These are phyloP conservation scores for Mesorhabditis sp. DNA, from an alignment of 2,888 invertebrate species.

Conservation along the genomic window DNA sequence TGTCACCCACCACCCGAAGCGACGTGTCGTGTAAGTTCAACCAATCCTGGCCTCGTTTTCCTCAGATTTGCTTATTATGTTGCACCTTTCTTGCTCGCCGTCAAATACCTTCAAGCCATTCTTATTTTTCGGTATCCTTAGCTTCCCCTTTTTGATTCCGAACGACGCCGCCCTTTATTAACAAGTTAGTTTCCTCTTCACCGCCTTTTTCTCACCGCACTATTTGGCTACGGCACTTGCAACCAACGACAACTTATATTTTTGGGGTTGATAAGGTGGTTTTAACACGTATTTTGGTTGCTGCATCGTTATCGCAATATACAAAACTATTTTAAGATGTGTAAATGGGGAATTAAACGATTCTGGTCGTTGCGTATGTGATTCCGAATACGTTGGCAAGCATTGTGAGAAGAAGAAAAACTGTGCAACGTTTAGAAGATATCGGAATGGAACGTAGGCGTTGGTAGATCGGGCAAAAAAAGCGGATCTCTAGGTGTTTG, in stretches of 20 bases:
- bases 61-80: not conserved
- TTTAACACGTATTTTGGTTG: not conserved
- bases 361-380: slow-evolving; percentile 38
- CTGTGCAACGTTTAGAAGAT: slow-evolving; percentile 31
- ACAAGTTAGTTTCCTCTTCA: not conserved
- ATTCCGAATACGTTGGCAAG: slow-evolving; percentile 43
- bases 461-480: not conserved
- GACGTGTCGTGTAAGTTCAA: slow-evolving; percentile 2
- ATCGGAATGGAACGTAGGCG: slow-evolving; percentile 39
- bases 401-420: slow-evolving; percentile 46
- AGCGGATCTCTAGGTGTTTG: slow-evolving; percentile 24
- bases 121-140: not conserved
- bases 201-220: not conserved
- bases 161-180: not conserved
- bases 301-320: too few species aligned
- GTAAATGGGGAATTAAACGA: slow-evolving; percentile 39
- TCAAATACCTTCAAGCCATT: not conserved
- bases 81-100: too few species aligned
- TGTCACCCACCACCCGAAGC: not conserved
- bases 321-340: slow-evolving; percentile 32
- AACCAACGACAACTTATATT: not conserved
- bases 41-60: not conserved
- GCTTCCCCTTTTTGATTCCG: not conserved
- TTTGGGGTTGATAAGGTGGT: not conserved
- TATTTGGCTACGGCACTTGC: not conserved